phyloP scores from a whole-genome alignment of 1,140 invertebrate species.

The Phymorhynchus buccinoides region DNA sequence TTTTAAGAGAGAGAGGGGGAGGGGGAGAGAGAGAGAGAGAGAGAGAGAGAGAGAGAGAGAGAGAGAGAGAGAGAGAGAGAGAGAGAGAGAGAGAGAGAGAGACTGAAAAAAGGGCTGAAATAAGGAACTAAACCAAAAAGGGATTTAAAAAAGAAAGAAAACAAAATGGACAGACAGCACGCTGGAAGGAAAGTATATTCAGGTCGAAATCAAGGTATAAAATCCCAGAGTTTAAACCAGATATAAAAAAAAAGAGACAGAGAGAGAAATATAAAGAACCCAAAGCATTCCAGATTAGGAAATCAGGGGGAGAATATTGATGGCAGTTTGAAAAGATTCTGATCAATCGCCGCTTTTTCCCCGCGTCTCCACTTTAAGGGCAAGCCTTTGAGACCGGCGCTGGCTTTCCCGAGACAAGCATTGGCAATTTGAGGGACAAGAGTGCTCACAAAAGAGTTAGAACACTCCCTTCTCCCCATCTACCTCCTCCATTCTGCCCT shows the following conservation, averaged over 20 bases:
- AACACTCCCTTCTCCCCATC: not conserved
- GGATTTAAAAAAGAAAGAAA: not conserved
- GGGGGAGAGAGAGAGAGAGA: not conserved
- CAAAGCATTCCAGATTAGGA: not conserved
- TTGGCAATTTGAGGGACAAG: slow-evolving; percentile 7
- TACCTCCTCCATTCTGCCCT: not conserved
- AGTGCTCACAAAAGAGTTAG: not conserved
- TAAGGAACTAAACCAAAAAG: not conserved
- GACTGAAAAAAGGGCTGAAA: not conserved
- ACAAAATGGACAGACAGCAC: no score
- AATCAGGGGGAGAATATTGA: not conserved
- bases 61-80: not conserved
- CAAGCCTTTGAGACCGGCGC: not conserved
- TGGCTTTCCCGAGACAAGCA: not conserved
- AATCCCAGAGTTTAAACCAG: not conserved
- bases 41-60: not conserved
- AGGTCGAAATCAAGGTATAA: not conserved
- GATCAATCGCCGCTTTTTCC: not conserved
- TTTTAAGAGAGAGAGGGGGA: not conserved
- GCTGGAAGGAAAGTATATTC: not conserved
- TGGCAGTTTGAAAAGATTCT: not conserved
- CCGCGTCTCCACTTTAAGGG: no score
- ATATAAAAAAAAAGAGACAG: not conserved
- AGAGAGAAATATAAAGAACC: no score
- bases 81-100: not conserved